phyloP scores from a whole-genome alignment of 2,888 invertebrate genomes.

The Drosophila merina region DNA sequence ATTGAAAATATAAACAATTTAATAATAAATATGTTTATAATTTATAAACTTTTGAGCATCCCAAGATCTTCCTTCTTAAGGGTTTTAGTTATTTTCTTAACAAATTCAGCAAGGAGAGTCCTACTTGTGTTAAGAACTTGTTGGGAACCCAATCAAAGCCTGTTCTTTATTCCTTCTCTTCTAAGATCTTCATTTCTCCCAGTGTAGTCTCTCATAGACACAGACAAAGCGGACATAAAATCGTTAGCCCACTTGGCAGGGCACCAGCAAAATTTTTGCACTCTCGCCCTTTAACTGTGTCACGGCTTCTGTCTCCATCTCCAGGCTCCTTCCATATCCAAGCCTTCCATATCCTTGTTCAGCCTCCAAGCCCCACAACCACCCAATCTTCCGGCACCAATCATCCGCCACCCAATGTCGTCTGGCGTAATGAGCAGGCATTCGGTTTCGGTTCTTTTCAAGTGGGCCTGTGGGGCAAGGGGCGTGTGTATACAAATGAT shows the following conservation, averaged over 20 bases:
- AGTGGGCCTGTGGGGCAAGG: constrained; percentile 4
- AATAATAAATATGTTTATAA: neutral
- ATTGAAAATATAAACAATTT: neutral
- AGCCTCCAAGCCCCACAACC: neutral
- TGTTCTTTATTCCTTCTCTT: no score
- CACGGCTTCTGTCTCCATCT: constrained; percentile 45
- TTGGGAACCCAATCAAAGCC: no score
- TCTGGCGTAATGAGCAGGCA: constrained; percentile 66
- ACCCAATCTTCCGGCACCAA: constrained; percentile 13
- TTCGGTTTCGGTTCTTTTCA: constrained; percentile 49
- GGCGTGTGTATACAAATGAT: constrained; percentile 56
- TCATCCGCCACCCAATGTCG: constrained; percentile 36
- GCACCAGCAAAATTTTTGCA: constrained; percentile 62
- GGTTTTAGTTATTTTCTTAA: neutral
- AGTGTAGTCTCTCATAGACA: constrained; percentile 20
- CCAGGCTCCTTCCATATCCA: constrained; percentile 15
- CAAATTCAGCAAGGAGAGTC: neutral
- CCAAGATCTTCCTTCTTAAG: neutral
- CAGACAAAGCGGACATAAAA: constrained; percentile 56
- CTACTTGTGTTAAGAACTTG: neutral
- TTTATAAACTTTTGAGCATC: neutral
- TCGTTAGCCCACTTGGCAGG: constrained; percentile 77
- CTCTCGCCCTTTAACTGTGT: constrained; percentile 54
- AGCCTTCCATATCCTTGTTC: constrained; percentile 3
- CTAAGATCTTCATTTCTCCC: constrained; percentile 5